Base-by-base conservation (phyloP, 2,113 vertebrate genomes). In the Aegotheles bennettii region DNA sequence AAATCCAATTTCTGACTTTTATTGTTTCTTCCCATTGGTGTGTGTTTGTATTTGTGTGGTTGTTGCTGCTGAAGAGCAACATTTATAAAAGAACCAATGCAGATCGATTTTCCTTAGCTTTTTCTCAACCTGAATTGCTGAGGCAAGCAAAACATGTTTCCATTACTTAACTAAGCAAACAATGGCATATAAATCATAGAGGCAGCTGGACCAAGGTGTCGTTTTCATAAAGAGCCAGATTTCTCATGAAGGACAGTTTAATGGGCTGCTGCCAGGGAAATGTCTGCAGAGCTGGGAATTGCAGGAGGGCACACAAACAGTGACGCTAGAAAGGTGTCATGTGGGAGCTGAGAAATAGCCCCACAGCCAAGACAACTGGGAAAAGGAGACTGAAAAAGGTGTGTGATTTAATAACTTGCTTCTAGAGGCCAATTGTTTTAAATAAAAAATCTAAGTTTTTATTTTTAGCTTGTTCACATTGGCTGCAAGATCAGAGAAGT, bases 221-320 rank as follows among this genome's bases (percentile, higher is more conserved):
- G 1, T 93, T 98, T 97, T 94, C 95, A 95, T 97, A 95, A 96
- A 97, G 89, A 97, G 96, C 75, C 93, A 97, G 96, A 78, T 97
- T 96, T 97, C 96, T 98, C 92, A 74, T 94, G 93, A 97, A 98
- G 97, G 98, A 97, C 96, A 96, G 71, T 97, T 98, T 98, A 98
- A 97, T 97, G 97, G 97, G 97, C 96, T 96, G 95, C 96, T 98
- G 97, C 94, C 89, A 93, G 47, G 75, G 93, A 97, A 96, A 97
- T 38, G 96, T 96, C 95, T 97, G 94, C 42, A 92, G 96, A 94
- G 96, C 87, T 95, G 92, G 83, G 94, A 95, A 97, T 97, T 91
- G 96, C 97, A 96, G 87, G 93, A 85, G 97, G 96, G 94, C 92
- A 89, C 83, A 38, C 84, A 60, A 80, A 95, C 94, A 36, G 67